phyloP scores from a whole-genome alignment of 2,888 invertebrate genomes.

The Perizoma affinitatum region DNA sequence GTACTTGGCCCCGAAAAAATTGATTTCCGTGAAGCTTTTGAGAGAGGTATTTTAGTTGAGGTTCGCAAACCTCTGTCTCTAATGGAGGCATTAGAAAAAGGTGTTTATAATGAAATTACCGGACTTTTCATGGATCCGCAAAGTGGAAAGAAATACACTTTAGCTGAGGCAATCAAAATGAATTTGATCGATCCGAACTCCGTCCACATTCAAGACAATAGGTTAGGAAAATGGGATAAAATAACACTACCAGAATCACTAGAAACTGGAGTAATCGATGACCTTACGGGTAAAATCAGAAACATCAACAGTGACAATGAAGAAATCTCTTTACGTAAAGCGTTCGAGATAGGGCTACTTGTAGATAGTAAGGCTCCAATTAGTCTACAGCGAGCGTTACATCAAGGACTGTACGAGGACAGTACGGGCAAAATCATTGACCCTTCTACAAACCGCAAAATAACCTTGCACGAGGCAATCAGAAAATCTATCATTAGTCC shows the following conservation, averaged over 20 bases:
- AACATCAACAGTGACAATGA: conserved; percentile 87
- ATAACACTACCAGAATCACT: conserved; percentile 91
- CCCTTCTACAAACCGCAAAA: conserved; percentile 89
- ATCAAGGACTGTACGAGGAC: conserved; percentile 93
- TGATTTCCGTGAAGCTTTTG: conserved; percentile 93
- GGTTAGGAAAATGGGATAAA: conserved; percentile 90
- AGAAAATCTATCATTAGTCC: conserved; percentile 92
- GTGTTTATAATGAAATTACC: conserved; percentile 90
- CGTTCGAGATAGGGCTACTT: conserved; percentile 91
- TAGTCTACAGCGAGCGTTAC: conserved; percentile 92
- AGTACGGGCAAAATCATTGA: conserved; percentile 92
- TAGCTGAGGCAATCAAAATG: conserved; percentile 92
- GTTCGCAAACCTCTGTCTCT: conserved; percentile 91
- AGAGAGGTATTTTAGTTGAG: conserved; percentile 92
- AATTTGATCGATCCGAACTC: conserved; percentile 93
- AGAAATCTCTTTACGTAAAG: conserved; percentile 89
- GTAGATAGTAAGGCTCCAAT: conserved; percentile 92
- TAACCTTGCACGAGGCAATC: conserved; percentile 93
- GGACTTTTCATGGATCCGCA: conserved; percentile 93
- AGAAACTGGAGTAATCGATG: conserved; percentile 89
- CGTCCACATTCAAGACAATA: conserved; percentile 91
- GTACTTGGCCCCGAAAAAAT: conserved; percentile 85
- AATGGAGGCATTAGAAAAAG: conserved; percentile 92
- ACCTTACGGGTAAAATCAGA: conserved; percentile 87
- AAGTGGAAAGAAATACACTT: conserved; percentile 89